phyloP scores from a whole-genome alignment of 2,888 invertebrate species.

The Drosophila helvetica region DNA sequence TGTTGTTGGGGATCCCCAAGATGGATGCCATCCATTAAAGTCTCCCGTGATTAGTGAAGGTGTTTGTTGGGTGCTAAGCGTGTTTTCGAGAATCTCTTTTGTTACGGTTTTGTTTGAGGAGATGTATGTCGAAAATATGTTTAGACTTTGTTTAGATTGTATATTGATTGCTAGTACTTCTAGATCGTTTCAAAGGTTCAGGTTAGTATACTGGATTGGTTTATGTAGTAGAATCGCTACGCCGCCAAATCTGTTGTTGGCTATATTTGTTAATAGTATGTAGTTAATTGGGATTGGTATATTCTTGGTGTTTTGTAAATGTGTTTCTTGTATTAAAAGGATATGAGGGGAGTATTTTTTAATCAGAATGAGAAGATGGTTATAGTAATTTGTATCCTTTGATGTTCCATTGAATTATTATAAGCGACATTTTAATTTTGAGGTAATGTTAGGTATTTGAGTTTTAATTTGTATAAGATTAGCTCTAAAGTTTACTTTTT shows the following conservation, averaged over 20 bases:
- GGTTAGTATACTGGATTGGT: constrained; percentile 21
- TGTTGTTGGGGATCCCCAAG: constrained; percentile 17
- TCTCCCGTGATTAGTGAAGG: too few species aligned
- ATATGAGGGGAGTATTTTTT: constrained; percentile 22
- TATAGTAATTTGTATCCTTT: constrained; percentile 13
- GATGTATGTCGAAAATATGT: constrained; percentile 13
- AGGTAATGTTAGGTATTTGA: too few species aligned
- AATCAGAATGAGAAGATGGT: constrained; percentile 7
- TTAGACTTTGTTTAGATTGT: constrained; percentile 13
- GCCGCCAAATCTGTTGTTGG: constrained; percentile 14
- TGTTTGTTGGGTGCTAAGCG: constrained; percentile 6
- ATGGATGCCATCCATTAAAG: constrained; percentile 14
- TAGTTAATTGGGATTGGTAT: constrained; percentile 27
- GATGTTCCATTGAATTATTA: constrained; percentile 18
- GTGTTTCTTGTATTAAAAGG: constrained; percentile 20
- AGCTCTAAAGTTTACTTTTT: neutral
- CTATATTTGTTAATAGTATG: constrained; percentile 13
- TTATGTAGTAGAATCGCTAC: constrained; percentile 40
- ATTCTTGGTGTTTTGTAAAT: constrained; percentile 6
- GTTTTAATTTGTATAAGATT: neutral
- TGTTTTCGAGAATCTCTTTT: constrained; percentile 14
- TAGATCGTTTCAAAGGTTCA: constrained; percentile 10
- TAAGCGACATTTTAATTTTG: constrained; percentile 3
- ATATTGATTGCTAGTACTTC: constrained; percentile 11
- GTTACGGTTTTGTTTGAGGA: constrained; percentile 11